Conservation (phyloP, 2,797 vertebrate species). For the Pyrocephalus nanus region DNA sequence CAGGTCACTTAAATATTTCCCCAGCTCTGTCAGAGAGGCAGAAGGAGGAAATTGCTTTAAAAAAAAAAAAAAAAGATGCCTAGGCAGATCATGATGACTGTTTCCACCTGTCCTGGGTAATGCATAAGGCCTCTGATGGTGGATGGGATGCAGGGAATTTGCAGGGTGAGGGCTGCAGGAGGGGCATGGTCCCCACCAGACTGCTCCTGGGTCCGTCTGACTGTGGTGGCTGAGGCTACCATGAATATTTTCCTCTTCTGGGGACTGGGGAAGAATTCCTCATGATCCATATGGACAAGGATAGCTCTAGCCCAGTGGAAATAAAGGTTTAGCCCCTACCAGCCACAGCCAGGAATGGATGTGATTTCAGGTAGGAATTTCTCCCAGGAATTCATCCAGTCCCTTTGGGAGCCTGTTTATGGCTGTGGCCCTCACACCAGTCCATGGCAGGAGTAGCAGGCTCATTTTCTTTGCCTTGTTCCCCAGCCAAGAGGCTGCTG, state of each 20-base stretch:
- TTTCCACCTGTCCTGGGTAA: constrained; percentile 44
- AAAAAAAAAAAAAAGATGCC: constrained; percentile 29
- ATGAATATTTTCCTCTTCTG: neutral
- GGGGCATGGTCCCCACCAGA: neutral
- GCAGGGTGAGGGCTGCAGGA: neutral
- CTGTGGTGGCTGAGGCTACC: neutral
- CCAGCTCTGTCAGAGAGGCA: constrained; percentile 44
- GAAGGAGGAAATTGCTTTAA: constrained; percentile 65
- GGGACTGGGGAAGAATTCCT: neutral
- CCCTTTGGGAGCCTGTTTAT: neutral
- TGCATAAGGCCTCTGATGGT: neutral
- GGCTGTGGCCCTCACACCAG: neutral
- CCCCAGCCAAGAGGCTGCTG: neutral
- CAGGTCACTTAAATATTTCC: constrained; percentile 67
- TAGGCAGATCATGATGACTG: constrained; percentile 52
- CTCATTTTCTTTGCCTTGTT: neutral
- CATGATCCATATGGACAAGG: fast-evolving
- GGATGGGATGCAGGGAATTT: neutral
- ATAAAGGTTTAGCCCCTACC: neutral
- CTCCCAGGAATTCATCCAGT: neutral
- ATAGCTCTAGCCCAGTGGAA: neutral
- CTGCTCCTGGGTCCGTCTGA: neutral
- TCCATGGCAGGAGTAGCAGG: neutral
- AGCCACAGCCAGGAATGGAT: neutral
- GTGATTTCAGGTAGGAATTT: neutral